Conservation (phyloP, 2,888 invertebrate genomes). For the Dendrolimus houi region DNA sequence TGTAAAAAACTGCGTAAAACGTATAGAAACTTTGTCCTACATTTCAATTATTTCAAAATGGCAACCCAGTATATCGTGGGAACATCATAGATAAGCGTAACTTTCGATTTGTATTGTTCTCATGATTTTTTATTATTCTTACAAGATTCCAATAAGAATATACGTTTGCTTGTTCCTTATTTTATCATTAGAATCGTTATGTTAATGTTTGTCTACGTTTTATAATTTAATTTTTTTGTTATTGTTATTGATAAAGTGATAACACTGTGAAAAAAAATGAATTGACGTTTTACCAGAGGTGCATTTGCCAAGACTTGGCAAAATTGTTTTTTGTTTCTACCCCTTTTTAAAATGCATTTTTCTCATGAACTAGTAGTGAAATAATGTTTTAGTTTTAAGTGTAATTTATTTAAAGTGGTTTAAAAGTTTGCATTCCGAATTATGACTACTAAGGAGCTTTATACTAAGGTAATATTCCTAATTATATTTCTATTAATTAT, state of each 20-base stretch:
- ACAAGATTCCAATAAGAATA: conserved; percentile 42
- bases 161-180: conserved; percentile 23
- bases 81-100: conserved; percentile 21
- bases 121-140: conserved; percentile 29
- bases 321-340: not conserved
- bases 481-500: no score
- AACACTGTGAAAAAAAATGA: conserved; percentile 46
- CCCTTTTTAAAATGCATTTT: conserved; percentile 49
- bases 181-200: not conserved
- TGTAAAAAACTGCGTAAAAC: conserved; percentile 18
- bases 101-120: conserved; percentile 53
- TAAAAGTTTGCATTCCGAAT: conserved; percentile 3
- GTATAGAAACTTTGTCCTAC: conserved; percentile 39
- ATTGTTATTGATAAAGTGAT: conserved; percentile 33
- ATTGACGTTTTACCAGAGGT: conserved; percentile 50
- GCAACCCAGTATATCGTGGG: conserved; percentile 30
- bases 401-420: conserved; percentile 19
- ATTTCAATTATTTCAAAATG: conserved; percentile 36
- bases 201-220: conserved; percentile 22
- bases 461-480: conserved; percentile 59
- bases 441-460: conserved; percentile 73
- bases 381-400: conserved; percentile 32
- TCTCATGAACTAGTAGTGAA: conserved; percentile 50
- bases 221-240: conserved; percentile 14
- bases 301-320: not conserved